Percentiles rank a stretch among this genome's conserved stretches.
Evolutionary conservation across 2,113 vertebrate species (phyloP).

Genomic region (Amphiprion percula): DNA sequence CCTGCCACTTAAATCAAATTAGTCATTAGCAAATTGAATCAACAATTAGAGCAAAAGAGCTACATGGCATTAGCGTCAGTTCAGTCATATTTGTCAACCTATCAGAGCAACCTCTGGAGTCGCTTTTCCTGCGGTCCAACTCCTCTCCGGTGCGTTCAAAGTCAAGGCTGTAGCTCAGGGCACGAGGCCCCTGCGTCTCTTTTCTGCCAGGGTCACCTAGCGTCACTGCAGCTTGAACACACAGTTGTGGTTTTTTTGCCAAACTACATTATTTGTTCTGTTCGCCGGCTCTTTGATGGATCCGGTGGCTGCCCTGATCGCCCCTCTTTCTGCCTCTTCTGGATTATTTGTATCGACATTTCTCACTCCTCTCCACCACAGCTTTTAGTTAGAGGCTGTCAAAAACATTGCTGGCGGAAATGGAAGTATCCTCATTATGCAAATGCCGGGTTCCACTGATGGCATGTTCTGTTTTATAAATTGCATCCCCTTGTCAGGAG

Average conservation of each 20-base stretch:
- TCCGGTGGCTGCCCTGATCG: constrained; percentile 85
- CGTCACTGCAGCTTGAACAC: constrained; percentile 68
- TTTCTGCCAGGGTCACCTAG: constrained; percentile 76
- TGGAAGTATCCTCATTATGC: constrained; percentile 95
- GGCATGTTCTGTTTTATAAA: constrained; percentile 96
- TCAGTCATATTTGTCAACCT: constrained; percentile 82
- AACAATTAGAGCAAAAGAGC: constrained; percentile 90
- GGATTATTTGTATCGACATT: constrained; percentile 88
- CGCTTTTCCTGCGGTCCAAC: constrained; percentile 71
- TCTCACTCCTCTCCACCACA: constrained; percentile 84
- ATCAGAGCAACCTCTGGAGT: constrained; percentile 82
- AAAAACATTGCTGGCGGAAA: constrained; percentile 92
- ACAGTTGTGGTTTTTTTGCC: constrained; percentile 58
- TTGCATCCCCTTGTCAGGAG: constrained; percentile 95
- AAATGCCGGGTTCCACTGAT: constrained; percentile 91
- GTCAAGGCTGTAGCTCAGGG: constrained; percentile 80
- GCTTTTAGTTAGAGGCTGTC: constrained; percentile 90
- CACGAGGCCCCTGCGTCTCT: constrained; percentile 37
- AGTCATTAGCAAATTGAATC: constrained; percentile 90
- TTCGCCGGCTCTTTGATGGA: constrained; percentile 83
- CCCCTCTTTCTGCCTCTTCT: constrained; percentile 75
- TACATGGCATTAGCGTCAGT: constrained; percentile 89
- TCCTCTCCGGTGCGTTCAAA: constrained; percentile 68
- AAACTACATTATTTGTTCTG: constrained; percentile 84
- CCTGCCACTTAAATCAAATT: constrained; percentile 92